phyloP scores from a whole-genome alignment of 2,797 vertebrate genomes.

The Clarias laeviceps region DNA sequence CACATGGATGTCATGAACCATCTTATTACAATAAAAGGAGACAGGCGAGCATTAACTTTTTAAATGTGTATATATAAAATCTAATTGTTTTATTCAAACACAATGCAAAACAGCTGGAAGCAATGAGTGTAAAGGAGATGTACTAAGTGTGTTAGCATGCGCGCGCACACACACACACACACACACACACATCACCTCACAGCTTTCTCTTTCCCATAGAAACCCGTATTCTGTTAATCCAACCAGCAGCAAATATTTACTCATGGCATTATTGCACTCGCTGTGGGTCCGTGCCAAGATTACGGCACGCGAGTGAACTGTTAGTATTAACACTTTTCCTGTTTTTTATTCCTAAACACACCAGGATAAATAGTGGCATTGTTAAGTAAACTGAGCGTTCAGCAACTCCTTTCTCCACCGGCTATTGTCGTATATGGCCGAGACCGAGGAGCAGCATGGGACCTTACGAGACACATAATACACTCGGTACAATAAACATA shows the following conservation, averaged over 20 bases:
- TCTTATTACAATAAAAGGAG: background rate
- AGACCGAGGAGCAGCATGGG: background rate
- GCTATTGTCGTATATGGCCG: slow-evolving; percentile 62
- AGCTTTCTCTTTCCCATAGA: slow-evolving; percentile 16
- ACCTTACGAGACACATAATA: background rate
- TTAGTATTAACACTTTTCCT: slow-evolving; percentile 83
- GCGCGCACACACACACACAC: slow-evolving; percentile 9
- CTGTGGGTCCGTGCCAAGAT: slow-evolving; percentile 79
- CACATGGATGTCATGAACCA: slow-evolving; percentile 46
- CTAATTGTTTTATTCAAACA: slow-evolving; percentile 8
- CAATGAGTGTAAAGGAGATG: slow-evolving; percentile 17
- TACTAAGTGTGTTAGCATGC: slow-evolving; percentile 1
- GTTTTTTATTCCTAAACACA: slow-evolving; percentile 84
- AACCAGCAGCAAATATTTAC: slow-evolving; percentile 84
- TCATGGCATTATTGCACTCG: slow-evolving; percentile 71
- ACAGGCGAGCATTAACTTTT: slow-evolving; percentile 29
- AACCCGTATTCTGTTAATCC: slow-evolving; percentile 64
- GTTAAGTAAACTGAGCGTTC: slow-evolving; percentile 75
- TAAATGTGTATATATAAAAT: slow-evolving; percentile 17
- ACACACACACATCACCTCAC: slow-evolving; percentile 12
- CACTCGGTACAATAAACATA: background rate
- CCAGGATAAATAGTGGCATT: slow-evolving; percentile 78
- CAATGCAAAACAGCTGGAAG: slow-evolving; percentile 16
- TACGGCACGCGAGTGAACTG: slow-evolving; percentile 80
- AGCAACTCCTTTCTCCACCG: slow-evolving; percentile 69